A percentile compares a stretch with the other conserved stretches of the same genome.
These are phyloP conservation scores for Eledona agricola DNA, from an alignment of 2,888 invertebrate species.

Conservation along the genomic window DNA sequence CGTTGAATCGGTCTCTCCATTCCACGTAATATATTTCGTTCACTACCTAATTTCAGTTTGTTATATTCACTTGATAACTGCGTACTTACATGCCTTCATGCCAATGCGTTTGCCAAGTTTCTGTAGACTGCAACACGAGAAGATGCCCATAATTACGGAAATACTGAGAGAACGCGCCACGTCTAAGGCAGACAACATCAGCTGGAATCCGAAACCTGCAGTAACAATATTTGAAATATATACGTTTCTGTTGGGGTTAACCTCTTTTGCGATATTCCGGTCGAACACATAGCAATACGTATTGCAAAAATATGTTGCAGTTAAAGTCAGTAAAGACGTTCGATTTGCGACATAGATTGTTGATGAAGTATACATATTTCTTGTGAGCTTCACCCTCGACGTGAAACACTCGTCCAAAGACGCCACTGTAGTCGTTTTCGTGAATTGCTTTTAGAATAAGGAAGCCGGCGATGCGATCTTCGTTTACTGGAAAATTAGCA, in stretches of 20 bases:
- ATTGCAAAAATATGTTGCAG: conserved; percentile 55
- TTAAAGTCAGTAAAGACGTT: conserved; percentile 54
- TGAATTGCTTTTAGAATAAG: conserved; percentile 52
- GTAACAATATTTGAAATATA: conserved; percentile 7
- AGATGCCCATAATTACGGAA: conserved; percentile 54
- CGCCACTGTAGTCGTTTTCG: conserved; percentile 53
- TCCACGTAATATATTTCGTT: conserved; percentile 61
- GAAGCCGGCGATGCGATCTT: conserved; percentile 51
- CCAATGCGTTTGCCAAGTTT: conserved; percentile 53
- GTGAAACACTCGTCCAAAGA: conserved; percentile 55
- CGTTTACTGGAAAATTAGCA: conserved; percentile 11
- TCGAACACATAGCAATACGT: conserved; percentile 53
- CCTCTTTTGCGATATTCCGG: conserved; percentile 52
- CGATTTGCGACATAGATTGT: conserved; percentile 53
- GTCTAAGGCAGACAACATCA: conserved; percentile 51
- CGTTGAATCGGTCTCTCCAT: conserved; percentile 59
- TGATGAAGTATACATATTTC: conserved; percentile 50
- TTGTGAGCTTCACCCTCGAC: conserved; percentile 54
- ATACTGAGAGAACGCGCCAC: conserved; percentile 55
- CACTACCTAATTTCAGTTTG: conserved; percentile 41
- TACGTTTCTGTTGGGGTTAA: conserved; percentile 38
- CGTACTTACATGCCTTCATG: conserved; percentile 47
- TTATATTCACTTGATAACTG: conserved; percentile 2
- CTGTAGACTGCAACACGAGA: conserved; percentile 51
- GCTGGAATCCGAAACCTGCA: conserved; percentile 48